phyloP scores from a whole-genome alignment of 2,797 vertebrate species.

The Acanthurus lineatus region DNA sequence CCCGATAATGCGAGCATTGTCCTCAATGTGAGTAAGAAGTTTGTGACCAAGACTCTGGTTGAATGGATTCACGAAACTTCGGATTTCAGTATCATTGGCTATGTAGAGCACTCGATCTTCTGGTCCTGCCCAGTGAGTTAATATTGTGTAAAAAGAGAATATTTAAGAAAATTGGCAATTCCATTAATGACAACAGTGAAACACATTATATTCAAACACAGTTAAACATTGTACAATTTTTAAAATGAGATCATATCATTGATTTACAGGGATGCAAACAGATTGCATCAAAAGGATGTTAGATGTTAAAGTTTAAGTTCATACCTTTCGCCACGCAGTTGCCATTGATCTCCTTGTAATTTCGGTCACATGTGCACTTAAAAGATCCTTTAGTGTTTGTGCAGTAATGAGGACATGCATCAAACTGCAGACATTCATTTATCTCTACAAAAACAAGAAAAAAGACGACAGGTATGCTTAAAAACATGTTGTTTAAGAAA shows the following conservation, averaged over 20 bases:
- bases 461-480: background rate
- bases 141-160: constrained; percentile 67
- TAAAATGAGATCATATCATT: background rate
- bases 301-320: constrained; percentile 44
- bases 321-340: constrained; percentile 96
- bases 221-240: constrained; percentile 9
- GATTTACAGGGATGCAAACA: background rate
- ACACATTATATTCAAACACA: constrained; percentile 27
- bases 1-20: constrained; percentile 98
- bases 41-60: constrained; percentile 96
- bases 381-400: constrained; percentile 95
- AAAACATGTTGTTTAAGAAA: background rate
- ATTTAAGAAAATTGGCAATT: constrained; percentile 69
- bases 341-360: constrained; percentile 92
- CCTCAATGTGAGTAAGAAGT: constrained; percentile 96
- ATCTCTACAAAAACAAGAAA: constrained; percentile 86
- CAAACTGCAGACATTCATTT: constrained; percentile 96
- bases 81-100: constrained; percentile 99
- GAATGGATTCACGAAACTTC: constrained; percentile 99
- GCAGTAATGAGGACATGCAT: constrained; percentile 94
- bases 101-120: constrained; percentile 99
- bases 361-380: constrained; percentile 94
- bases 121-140: constrained; percentile 90
- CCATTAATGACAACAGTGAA: constrained; percentile 75
- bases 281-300: background rate